phyloP scores from a whole-genome alignment of 2,113 vertebrate genomes.

The Channa maculata region DNA sequence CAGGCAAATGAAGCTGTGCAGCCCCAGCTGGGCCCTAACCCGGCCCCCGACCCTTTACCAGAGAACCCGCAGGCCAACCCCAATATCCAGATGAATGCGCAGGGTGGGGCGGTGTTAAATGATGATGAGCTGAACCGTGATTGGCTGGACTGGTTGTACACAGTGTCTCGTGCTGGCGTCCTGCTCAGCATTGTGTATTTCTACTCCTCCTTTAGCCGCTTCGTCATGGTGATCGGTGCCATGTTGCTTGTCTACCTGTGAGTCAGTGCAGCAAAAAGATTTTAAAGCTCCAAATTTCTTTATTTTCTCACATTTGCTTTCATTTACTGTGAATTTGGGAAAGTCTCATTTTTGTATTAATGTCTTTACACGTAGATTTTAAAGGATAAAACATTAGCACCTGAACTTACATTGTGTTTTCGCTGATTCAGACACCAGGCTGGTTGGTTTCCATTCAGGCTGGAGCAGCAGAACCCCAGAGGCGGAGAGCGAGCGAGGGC shows the following conservation, averaged over 20 bases:
- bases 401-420: slow-evolving; percentile 2
- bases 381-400: background rate
- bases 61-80: slow-evolving; percentile 90
- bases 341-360: no score
- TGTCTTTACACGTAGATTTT: background rate
- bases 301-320: no score
- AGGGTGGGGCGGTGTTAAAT: slow-evolving; percentile 88
- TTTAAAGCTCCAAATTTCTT: background rate
- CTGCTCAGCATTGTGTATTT: slow-evolving; percentile 97
- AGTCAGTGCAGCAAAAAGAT: slow-evolving; percentile 17
- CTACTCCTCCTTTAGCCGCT: slow-evolving; percentile 96
- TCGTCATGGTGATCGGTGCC: slow-evolving; percentile 94
- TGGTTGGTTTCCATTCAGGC: slow-evolving; percentile 96
- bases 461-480: slow-evolving; percentile 84
- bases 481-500: slow-evolving; percentile 66
- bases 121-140: slow-evolving; percentile 96
- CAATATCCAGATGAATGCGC: slow-evolving; percentile 90
- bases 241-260: slow-evolving; percentile 96
- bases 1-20: slow-evolving; percentile 81
- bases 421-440: slow-evolving; percentile 89
- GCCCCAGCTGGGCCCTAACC: slow-evolving; percentile 86
- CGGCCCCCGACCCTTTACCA: slow-evolving; percentile 79
- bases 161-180: slow-evolving; percentile 90
- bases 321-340: no score
- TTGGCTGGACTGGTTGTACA: slow-evolving; percentile 98